These are phyloP conservation scores for Drosophila fulvimacula DNA, from an alignment of 2,888 invertebrate species.

Conservation along the genomic window DNA sequence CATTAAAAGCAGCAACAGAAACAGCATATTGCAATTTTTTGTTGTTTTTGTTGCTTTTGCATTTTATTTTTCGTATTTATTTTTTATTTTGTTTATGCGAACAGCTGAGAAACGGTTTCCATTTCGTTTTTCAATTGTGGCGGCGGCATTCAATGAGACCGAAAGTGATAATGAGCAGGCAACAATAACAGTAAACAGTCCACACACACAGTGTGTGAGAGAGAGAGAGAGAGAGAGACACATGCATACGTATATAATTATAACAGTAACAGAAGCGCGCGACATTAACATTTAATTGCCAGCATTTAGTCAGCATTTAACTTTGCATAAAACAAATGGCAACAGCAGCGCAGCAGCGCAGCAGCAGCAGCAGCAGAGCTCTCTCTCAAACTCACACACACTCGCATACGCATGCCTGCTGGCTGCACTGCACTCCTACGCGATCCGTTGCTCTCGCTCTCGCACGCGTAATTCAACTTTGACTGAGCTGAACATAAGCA, in stretches of 20 bases:
- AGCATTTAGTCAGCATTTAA: conserved; percentile 77
- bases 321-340: conserved; percentile 76
- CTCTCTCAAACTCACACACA: background rate
- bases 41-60: conserved; percentile 10
- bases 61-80: conserved; percentile 24
- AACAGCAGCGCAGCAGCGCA: conserved; percentile 31
- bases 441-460: conserved; percentile 20
- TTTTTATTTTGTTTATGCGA: conserved; percentile 46
- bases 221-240: conserved; percentile 15
- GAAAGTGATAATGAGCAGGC: conserved; percentile 67
- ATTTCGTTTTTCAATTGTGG: conserved; percentile 68
- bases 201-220: conserved; percentile 12
- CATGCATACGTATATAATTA: conserved; percentile 22
- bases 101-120: conserved; percentile 63
- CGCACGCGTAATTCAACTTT: conserved; percentile 18
- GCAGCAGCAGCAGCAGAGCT: conserved; percentile 12
- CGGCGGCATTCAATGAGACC: conserved; percentile 61
- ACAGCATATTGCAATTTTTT: conserved; percentile 57
- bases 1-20: conserved; percentile 64
- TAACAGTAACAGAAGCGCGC: conserved; percentile 49
- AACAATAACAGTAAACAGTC: conserved; percentile 43
- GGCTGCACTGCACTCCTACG: conserved; percentile 31
- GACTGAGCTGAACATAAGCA: conserved; percentile 29
- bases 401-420: background rate
- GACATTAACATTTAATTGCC: conserved; percentile 77